Evolutionary conservation across 1,140 invertebrate genomes (phyloP).

Genomic region (Drosophila athabasca): DNA sequence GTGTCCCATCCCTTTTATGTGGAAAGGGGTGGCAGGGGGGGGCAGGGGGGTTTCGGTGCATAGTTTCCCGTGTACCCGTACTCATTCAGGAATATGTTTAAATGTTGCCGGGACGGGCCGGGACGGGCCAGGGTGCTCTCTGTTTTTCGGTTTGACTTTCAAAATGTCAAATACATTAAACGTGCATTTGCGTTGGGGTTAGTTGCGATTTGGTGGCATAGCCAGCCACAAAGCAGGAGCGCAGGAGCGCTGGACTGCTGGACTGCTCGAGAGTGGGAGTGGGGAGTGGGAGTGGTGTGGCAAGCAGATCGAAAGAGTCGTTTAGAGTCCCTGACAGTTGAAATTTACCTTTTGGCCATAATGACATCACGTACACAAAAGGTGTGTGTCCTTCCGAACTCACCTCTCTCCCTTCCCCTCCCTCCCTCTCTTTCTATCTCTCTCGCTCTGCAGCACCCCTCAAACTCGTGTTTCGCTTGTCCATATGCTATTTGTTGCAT

Average conservation of each 20-base stretch:
- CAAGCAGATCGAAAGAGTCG: conserved; percentile 62
- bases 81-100: conserved; percentile 59
- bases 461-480: conserved; percentile 33
- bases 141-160: conserved; percentile 77
- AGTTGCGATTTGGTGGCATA: conserved; percentile 74
- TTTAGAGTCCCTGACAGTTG: conserved; percentile 76
- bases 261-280: neutral
- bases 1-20: too few relatives aligned
- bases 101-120: conserved; percentile 41
- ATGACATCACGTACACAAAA: conserved; percentile 81
- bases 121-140: conserved; percentile 21
- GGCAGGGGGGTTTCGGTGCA: conserved; percentile 2
- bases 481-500: conserved; percentile 75
- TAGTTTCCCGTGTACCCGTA: neutral
- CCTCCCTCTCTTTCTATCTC: neutral
- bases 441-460: neutral
- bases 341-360: conserved; percentile 81
- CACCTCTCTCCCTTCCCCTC: neutral
- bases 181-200: conserved; percentile 72
- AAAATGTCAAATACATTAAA: conserved; percentile 81
- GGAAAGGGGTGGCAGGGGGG: too few relatives aligned
- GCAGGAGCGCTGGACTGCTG: neutral
- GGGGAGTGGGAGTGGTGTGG: neutral
- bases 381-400: conserved; percentile 62
- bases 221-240: conserved; percentile 56